phyloP scores from a whole-genome alignment of 2,888 invertebrate species.

The Tetheella fluctuosa region DNA sequence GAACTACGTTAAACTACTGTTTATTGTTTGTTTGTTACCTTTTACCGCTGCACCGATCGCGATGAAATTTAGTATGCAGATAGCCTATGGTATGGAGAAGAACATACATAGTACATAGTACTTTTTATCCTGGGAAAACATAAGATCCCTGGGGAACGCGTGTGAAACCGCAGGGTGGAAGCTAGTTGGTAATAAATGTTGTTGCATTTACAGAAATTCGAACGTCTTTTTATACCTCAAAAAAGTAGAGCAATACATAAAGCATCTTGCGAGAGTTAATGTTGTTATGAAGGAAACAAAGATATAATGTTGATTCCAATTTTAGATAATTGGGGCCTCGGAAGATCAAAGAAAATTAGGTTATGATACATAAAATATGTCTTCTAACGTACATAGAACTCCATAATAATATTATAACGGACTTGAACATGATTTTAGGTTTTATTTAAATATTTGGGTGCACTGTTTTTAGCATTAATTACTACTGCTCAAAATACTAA shows the following conservation, averaged over 20 bases:
- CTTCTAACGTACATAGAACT: neutral
- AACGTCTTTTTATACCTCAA: neutral
- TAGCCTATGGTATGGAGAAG: too few species aligned
- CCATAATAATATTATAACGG: neutral
- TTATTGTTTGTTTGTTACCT: too few species aligned
- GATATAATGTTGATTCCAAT: slow-evolving; percentile 17
- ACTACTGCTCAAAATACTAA: too few species aligned
- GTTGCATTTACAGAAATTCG: neutral
- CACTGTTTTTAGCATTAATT: neutral
- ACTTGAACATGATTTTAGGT: neutral
- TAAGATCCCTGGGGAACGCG: too few species aligned
- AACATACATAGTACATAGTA: too few species aligned
- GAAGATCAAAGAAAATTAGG: slow-evolving; percentile 23
- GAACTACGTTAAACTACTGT: too few species aligned
- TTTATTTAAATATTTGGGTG: neutral
- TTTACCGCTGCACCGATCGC: too few species aligned
- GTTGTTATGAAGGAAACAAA: neutral
- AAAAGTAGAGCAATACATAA: slow-evolving; percentile 2
- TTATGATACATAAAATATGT: slow-evolving; percentile 15
- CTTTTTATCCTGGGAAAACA: too few species aligned
- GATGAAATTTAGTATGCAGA: too few species aligned
- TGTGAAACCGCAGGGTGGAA: too few species aligned
- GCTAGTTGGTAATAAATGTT: too few species aligned
- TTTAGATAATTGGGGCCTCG: slow-evolving; percentile 18
- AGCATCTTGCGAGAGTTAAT: neutral